Conservation (phyloP, 1,140 invertebrate genomes). For the Agrypnia vestita region DNA sequence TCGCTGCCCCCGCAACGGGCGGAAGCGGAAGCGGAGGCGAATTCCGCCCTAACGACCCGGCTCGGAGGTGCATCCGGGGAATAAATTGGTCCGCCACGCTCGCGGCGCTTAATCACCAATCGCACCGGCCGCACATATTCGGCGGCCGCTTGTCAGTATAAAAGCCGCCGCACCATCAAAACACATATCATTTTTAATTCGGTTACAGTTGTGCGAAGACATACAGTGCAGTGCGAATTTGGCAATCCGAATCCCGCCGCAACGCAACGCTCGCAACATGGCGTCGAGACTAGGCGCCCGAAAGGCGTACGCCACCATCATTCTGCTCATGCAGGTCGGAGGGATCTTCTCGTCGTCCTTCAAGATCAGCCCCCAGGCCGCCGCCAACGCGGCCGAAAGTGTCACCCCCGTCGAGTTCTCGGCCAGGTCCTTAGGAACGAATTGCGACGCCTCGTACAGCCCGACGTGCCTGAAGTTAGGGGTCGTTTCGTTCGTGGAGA, state of each 20-base stretch:
- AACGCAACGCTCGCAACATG: slow-evolving; percentile 15
- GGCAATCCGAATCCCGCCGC: background rate
- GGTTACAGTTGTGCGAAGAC: slow-evolving; percentile 27
- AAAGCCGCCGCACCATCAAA: slow-evolving; percentile 12
- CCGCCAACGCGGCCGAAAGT: background rate
- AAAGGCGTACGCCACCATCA: slow-evolving; percentile 30
- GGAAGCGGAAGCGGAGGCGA: background rate
- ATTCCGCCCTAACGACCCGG: slow-evolving; percentile 9
- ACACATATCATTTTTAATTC: slow-evolving; percentile 42
- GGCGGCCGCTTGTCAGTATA: slow-evolving; percentile 38
- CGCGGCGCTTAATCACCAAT: background rate
- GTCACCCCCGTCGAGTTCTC: slow-evolving; percentile 8
- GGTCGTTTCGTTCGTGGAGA: slow-evolving; percentile 82
- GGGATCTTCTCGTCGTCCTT: slow-evolving; percentile 42
- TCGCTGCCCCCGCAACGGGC: too few species aligned
- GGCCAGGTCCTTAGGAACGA: slow-evolving; percentile 45
- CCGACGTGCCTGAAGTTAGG: slow-evolving; percentile 85
- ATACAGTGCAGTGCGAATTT: slow-evolving; percentile 29
- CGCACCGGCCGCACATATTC: slow-evolving; percentile 15
- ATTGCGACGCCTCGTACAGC: slow-evolving; percentile 66
- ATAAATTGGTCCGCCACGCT: background rate
- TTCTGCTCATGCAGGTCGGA: slow-evolving; percentile 44
- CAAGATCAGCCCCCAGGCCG: slow-evolving; percentile 12
- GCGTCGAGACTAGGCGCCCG: slow-evolving; percentile 23
- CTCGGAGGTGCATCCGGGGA: background rate